Evolutionary conservation across 2,888 invertebrate genomes (phyloP).

Genomic region (Ceramica pisi): DNA sequence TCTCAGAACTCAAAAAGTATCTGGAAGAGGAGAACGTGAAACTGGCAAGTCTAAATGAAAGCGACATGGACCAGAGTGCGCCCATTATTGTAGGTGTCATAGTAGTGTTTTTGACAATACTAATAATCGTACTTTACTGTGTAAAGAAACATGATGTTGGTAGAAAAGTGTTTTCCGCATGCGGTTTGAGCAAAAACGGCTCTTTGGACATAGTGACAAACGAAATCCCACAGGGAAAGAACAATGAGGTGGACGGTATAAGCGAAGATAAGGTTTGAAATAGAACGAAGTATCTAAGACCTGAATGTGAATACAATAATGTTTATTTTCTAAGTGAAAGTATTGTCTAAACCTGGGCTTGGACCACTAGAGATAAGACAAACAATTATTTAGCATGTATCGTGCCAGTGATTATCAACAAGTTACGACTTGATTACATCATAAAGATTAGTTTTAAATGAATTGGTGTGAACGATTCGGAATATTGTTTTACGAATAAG

Average conservation of each 20-base stretch:
- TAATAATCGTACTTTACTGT: conserved; percentile 84
- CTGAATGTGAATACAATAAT: conserved; percentile 53
- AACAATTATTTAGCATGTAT: conserved; percentile 49
- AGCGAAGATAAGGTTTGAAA: conserved; percentile 84
- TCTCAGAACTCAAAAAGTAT: conserved; percentile 78
- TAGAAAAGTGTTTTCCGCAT: conserved; percentile 78
- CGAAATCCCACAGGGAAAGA: conserved; percentile 79
- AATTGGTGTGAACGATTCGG: conserved; percentile 54
- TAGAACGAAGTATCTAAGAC: conserved; percentile 16
- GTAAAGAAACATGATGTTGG: conserved; percentile 81
- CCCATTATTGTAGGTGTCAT: conserved; percentile 84
- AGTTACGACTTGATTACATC: conserved; percentile 54
- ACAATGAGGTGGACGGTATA: conserved; percentile 79
- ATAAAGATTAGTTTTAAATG: conserved; percentile 30
- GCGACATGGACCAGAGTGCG: conserved; percentile 83
- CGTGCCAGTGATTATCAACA: conserved; percentile 49
- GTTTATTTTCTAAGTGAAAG: conserved; percentile 55
- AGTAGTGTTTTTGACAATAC: conserved; percentile 78
- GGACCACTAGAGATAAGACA: conserved; percentile 36
- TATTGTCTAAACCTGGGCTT: conserved; percentile 42
- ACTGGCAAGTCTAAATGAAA: conserved; percentile 69
- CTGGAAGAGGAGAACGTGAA: conserved; percentile 79
- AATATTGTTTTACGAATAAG: conserved; percentile 51
- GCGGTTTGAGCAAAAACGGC: conserved; percentile 86
- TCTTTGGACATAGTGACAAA: conserved; percentile 86